Conservation (phyloP, 2,888 invertebrate genomes). For the Acronicta aceris region DNA sequence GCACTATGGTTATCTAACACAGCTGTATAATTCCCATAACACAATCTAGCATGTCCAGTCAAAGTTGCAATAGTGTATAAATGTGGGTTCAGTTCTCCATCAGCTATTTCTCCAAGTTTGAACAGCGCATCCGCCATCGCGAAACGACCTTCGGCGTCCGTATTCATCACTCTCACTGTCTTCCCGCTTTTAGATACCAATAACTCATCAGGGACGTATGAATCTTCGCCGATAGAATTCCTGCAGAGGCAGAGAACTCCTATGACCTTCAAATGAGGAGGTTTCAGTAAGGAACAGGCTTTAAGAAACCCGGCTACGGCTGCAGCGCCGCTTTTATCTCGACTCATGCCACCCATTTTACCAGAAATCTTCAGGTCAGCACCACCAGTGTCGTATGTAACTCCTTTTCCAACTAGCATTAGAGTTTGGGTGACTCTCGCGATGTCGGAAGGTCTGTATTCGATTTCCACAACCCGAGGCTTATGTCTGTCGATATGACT, state of each 20-base stretch:
- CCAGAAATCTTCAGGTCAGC: slow-evolving; percentile 92
- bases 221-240: slow-evolving; percentile 95
- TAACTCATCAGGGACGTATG: slow-evolving; percentile 96
- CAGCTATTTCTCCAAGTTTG: slow-evolving; percentile 84
- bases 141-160: slow-evolving; percentile 97
- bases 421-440: slow-evolving; percentile 91
- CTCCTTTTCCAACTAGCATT: slow-evolving; percentile 96
- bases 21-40: slow-evolving; percentile 92
- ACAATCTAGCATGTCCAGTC: slow-evolving; percentile 93
- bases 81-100: slow-evolving; percentile 93
- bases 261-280: slow-evolving; percentile 93
- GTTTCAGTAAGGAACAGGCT: slow-evolving; percentile 91
- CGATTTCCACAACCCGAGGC: slow-evolving; percentile 90
- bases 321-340: slow-evolving; percentile 97
- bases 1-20: slow-evolving; percentile 93
- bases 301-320: slow-evolving; percentile 96
- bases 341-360: slow-evolving; percentile 95
- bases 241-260: slow-evolving; percentile 94
- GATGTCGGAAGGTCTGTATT: slow-evolving; percentile 90
- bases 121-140: slow-evolving; percentile 95
- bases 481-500: slow-evolving; percentile 90
- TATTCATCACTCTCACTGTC: slow-evolving; percentile 95
- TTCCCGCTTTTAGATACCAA: slow-evolving; percentile 94
- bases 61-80: slow-evolving; percentile 96
- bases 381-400: slow-evolving; percentile 95